phyloP scores from a whole-genome alignment of 2,888 invertebrate genomes.

The Byasa hedistus region DNA sequence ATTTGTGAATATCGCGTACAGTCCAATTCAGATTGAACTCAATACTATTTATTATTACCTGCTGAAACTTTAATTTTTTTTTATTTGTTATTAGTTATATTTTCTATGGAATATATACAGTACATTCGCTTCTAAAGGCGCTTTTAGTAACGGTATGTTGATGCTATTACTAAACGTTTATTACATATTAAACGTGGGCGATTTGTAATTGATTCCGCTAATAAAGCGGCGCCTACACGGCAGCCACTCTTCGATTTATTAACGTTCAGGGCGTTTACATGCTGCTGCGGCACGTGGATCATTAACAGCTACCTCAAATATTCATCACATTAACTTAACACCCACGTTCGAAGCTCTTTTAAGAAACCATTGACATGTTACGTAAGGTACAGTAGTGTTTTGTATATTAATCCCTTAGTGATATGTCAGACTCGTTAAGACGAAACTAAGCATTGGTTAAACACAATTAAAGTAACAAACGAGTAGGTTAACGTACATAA shows the following conservation, averaged over 20 bases:
- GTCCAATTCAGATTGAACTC: too few species aligned
- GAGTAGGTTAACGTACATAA: too few species aligned
- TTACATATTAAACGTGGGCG: constrained; percentile 18
- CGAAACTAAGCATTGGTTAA: too few species aligned
- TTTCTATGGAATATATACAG: neutral
- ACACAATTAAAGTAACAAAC: too few species aligned
- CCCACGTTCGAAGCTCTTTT: constrained; percentile 11
- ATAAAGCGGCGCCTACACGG: constrained; percentile 30
- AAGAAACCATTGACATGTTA: constrained; percentile 1
- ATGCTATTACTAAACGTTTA: constrained; percentile 15
- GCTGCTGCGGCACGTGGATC: constrained; percentile 17
- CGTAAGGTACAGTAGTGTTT: neutral
- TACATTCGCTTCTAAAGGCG: neutral
- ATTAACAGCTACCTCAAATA: constrained; percentile 26
- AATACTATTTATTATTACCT: too few species aligned
- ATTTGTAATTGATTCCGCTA: constrained; percentile 25
- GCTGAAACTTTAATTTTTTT: neutral
- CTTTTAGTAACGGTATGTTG: constrained; percentile 15
- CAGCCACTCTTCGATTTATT: constrained; percentile 26
- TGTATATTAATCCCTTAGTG: too few species aligned
- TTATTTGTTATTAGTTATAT: too few species aligned
- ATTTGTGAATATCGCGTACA: too few species aligned
- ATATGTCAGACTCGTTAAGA: too few species aligned
- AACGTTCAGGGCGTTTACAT: constrained; percentile 23
- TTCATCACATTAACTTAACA: constrained; percentile 20